Percentiles rank a stretch among this genome's conserved stretches.
These are phyloP conservation scores for Epizoanthus illoricatus DNA, from an alignment of 92 coral and sea anemone genomes.

Conservation along the genomic window DNA sequence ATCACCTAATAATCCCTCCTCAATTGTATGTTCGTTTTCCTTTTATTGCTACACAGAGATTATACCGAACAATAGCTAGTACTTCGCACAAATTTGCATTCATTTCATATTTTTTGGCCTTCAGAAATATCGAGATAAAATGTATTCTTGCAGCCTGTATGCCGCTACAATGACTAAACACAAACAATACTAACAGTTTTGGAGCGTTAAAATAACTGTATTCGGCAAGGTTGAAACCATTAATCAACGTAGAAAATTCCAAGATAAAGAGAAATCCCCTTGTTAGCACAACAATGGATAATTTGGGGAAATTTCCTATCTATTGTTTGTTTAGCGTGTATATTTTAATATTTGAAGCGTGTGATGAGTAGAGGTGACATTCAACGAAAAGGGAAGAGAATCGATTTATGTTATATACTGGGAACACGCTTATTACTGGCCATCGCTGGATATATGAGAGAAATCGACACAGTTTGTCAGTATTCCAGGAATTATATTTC, in stretches of 20 bases:
- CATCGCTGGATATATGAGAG: neutral
- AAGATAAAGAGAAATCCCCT: neutral
- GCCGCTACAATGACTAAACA: too few relatives aligned
- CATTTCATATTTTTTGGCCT: too few relatives aligned
- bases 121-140: too few relatives aligned
- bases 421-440: neutral
- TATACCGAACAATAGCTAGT: neutral
- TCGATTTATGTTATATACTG: neutral
- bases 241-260: neutral
- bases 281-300: neutral
- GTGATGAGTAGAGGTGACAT: neutral
- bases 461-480: neutral
- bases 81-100: neutral
- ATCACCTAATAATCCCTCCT: neutral
- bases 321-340: neutral
- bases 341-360: neutral
- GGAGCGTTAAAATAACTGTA: too few relatives aligned
- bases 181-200: too few relatives aligned
- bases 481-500: neutral
- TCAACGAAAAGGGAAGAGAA: slow-evolving; percentile 2
- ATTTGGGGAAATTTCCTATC: neutral
- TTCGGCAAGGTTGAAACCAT: neutral
- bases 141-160: too few relatives aligned
- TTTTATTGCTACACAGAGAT: neutral
- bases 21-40: neutral